Percentiles rank a stretch among this genome's conserved stretches.
Evolutionary conservation across 1,140 invertebrate species (phyloP).

Genomic region (Belonocnema kinseyi): DNA sequence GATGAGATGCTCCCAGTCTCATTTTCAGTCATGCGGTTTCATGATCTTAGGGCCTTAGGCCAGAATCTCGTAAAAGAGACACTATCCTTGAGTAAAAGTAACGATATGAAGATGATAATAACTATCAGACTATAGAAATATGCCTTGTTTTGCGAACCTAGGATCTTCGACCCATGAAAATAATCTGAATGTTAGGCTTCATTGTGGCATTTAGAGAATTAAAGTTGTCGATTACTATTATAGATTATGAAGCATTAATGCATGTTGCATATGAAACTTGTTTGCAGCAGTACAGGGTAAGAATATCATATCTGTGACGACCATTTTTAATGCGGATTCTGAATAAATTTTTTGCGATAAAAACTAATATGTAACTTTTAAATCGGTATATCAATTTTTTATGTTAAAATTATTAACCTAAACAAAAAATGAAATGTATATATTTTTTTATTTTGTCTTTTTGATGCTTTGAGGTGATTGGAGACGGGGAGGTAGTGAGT

Average conservation of each 20-base stretch:
- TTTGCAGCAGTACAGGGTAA: neutral
- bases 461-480: too few relatives aligned
- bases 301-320: neutral
- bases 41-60: neutral
- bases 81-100: neutral
- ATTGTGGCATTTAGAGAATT: conserved; percentile 22
- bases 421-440: too few relatives aligned
- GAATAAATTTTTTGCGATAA: too few relatives aligned
- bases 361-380: too few relatives aligned
- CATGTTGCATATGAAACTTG: conserved; percentile 4
- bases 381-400: too few relatives aligned
- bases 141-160: conserved; percentile 11
- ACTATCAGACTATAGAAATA: neutral
- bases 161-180: conserved; percentile 21
- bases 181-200: conserved; percentile 14
- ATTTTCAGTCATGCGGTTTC: neutral
- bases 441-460: too few relatives aligned
- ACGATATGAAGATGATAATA: neutral
- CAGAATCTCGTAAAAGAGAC: neutral
- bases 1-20: neutral
- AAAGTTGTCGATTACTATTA: conserved; percentile 19
- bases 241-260: conserved; percentile 18
- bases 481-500: too few relatives aligned
- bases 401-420: too few relatives aligned
- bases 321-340: neutral